Evolutionary conservation across 1,140 invertebrate genomes (phyloP).

Genomic region (Drusus annulatus): DNA sequence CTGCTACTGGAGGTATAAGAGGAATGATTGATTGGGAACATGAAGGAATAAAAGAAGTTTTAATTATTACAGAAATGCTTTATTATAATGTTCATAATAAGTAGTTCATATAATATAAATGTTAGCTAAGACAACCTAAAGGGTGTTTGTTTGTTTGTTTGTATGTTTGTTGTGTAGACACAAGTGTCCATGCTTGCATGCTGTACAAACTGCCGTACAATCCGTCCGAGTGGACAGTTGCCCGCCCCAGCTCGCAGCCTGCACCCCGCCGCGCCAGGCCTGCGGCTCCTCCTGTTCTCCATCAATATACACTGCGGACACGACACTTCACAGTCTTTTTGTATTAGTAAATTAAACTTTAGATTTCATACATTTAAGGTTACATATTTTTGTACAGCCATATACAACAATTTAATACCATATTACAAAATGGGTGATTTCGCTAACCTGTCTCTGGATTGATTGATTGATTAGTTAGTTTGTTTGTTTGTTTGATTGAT

Average conservation of each 20-base stretch:
- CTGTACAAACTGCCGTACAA: slow-evolving; percentile 58
- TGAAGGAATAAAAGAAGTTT: slow-evolving; percentile 59
- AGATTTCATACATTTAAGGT: slow-evolving; percentile 59
- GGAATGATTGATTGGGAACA: neutral
- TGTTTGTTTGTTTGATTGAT: too few species aligned
- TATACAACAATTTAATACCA: slow-evolving; percentile 66
- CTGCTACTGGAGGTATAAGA: too few species aligned
- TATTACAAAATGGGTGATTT: slow-evolving; percentile 26
- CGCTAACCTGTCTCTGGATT: slow-evolving; percentile 8
- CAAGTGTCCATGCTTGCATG: slow-evolving; percentile 44
- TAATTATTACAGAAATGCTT: slow-evolving; percentile 73
- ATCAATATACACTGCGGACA: slow-evolving; percentile 47
- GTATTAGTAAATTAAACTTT: slow-evolving; percentile 58
- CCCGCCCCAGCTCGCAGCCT: slow-evolving; percentile 38
- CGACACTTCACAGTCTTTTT: slow-evolving; percentile 58
- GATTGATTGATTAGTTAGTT: neutral
- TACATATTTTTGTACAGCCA: slow-evolving; percentile 73
- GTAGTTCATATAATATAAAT: slow-evolving; percentile 72
- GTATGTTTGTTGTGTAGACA: slow-evolving; percentile 56
- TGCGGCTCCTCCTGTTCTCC: slow-evolving; percentile 2
- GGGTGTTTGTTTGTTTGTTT: slow-evolving; percentile 42
- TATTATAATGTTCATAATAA: slow-evolving; percentile 73
- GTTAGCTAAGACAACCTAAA: slow-evolving; percentile 73
- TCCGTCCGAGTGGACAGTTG: slow-evolving; percentile 47
- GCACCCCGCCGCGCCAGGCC: slow-evolving; percentile 12